Evolutionary conservation across 2,113 vertebrate genomes (phyloP).

Genomic region (Vulpes vulpes): DNA sequence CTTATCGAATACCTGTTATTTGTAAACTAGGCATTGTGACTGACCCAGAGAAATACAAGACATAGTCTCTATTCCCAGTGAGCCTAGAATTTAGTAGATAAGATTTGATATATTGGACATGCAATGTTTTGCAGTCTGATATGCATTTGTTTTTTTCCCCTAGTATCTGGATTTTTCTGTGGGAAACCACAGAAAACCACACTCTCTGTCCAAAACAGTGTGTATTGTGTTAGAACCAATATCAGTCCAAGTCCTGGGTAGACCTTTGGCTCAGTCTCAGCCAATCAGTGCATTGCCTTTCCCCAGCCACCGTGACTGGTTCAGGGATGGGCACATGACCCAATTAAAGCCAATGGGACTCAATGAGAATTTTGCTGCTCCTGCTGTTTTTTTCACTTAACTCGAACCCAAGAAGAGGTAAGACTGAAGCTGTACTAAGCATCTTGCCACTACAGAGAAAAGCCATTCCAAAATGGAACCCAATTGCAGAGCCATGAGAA

Average conservation of each 20-base stretch:
- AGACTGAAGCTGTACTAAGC: background rate
- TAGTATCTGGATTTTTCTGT: background rate
- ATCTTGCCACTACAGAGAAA: conserved; percentile 4
- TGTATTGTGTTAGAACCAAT: background rate
- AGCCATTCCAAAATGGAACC: background rate
- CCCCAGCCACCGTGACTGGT: background rate
- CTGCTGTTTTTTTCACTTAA: background rate
- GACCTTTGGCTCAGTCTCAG: background rate
- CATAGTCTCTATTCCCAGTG: background rate
- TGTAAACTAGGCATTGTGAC: background rate
- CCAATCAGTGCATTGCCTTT: background rate
- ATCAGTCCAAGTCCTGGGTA: background rate
- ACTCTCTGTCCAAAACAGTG: background rate
- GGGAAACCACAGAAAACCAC: background rate
- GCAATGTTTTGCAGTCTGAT: background rate
- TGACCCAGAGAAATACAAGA: background rate
- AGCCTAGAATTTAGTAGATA: conserved; percentile 5
- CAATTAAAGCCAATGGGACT: background rate
- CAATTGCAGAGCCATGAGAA: background rate
- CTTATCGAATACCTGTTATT: conserved; percentile 13
- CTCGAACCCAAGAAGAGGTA: background rate
- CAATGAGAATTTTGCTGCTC: background rate
- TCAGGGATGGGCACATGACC: background rate
- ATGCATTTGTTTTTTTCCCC: background rate
- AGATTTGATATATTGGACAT: background rate